A percentile compares a stretch with the other conserved stretches of the same genome.
Conservation (phyloP, 2,888 invertebrate species). For the Timandra comae region DNA sequence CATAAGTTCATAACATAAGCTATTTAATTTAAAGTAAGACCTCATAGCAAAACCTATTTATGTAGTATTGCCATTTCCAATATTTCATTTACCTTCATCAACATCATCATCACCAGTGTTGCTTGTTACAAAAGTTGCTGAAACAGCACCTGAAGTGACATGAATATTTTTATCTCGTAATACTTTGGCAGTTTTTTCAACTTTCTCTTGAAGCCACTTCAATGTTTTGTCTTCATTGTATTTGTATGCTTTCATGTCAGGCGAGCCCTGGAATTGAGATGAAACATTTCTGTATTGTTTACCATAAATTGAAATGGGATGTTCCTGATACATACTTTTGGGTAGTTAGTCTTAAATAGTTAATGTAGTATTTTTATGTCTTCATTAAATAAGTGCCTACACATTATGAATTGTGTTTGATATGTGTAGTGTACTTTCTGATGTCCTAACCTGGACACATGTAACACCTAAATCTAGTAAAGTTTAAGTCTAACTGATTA, state of each 20-base stretch:
- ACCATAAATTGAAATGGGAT: too few relatives aligned
- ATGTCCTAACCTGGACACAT: neutral
- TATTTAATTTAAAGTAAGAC: too few relatives aligned
- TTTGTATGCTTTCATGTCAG: constrained; percentile 85
- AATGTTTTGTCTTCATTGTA: constrained; percentile 88
- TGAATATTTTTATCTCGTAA: constrained; percentile 83
- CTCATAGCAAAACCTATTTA: too few relatives aligned
- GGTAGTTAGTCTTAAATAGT: too few relatives aligned
- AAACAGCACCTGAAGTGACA: constrained; percentile 84
- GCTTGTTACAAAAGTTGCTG: constrained; percentile 85
- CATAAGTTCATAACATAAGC: too few relatives aligned
- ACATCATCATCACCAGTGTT: constrained; percentile 73
- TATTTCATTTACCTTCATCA: constrained; percentile 76
- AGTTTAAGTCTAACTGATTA: too few relatives aligned
- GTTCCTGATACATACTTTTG: too few relatives aligned
- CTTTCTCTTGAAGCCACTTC: constrained; percentile 85
- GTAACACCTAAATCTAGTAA: neutral
- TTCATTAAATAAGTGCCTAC: too few relatives aligned
- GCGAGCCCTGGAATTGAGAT: constrained; percentile 75
- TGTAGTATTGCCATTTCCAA: too few relatives aligned
- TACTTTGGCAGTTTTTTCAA: constrained; percentile 79
- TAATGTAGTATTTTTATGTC: too few relatives aligned
- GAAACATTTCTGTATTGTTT: too few relatives aligned
- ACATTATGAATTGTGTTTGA: too few relatives aligned
- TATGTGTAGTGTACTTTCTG: neutral